Evolutionary conservation across 2,113 vertebrate genomes (phyloP), one percentile per base, ranked within the genome.

Genomic region (Mohoua ochrocephala): DNA sequence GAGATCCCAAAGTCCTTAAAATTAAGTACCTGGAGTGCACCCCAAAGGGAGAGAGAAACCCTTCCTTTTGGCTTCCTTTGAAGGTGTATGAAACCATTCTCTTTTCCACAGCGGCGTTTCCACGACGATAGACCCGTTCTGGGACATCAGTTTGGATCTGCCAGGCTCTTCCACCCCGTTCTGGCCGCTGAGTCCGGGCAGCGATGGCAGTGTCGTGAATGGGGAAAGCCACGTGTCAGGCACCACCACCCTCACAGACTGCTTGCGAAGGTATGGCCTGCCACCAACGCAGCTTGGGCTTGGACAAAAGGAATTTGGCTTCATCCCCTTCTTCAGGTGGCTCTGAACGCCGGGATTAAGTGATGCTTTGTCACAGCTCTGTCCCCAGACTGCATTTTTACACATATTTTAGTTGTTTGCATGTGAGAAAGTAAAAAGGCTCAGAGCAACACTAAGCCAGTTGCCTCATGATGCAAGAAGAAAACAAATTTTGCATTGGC

Each of bases 81-180:
- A 35, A 49, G 18, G 1, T 18, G 17, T 41, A 0, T 67, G 64
- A 57, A 75, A 45, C 50, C 26, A 2, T 19, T 87, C 49, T 67
- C 22, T 87, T 30, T 57, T 42, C 49, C 84, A 2, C 50, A 99
- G 99, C 30, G 99, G 99, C 17, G 99, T 99, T 96, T 99, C 99
- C 90, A 99, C 99, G 13, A 99, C 99, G 28, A 99, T 99, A 98
- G 99, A 99, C 96, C 99, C 99, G 0, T 99, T 99, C 94, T 99
- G 99, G 99, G 99, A 99, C 98, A 99, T 99, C 98, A 99, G 99
- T 91, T 97, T 99, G 97, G 99, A 99, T 95, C 98, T 99, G 88
- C 99, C 99, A 5, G 99, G 99, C 92, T 99, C 99, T 9, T 99
- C 99, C 53, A 99, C 99, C 15, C 99, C 99, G 2, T 99, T 99